Conservation (phyloP, 1,140 invertebrate species). For the Calliopsis andreniformis region DNA sequence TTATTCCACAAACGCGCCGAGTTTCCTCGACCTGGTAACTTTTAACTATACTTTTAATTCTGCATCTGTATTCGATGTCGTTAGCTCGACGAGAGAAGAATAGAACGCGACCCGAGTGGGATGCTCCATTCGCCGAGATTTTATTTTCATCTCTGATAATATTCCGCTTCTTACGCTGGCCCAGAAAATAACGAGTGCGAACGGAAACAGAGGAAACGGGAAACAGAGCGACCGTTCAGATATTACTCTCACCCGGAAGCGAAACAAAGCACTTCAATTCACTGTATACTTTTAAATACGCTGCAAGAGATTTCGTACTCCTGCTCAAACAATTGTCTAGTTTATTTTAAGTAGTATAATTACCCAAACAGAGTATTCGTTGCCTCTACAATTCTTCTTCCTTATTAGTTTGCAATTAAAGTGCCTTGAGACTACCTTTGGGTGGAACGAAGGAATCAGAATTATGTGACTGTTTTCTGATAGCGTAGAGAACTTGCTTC, state of each 20-base stretch:
- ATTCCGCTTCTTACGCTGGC: neutral
- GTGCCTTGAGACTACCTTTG: neutral
- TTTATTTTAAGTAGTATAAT: neutral
- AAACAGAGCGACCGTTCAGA: neutral
- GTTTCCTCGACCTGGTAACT: neutral
- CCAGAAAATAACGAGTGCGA: constrained; percentile 22
- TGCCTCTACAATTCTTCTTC: neutral
- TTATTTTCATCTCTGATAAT: constrained; percentile 28
- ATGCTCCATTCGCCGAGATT: neutral
- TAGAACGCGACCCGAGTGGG: neutral
- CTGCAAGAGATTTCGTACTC: neutral
- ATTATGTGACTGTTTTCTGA: neutral
- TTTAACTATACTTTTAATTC: constrained; percentile 15
- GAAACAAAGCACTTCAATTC: constrained; percentile 3
- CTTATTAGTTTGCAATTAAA: neutral
- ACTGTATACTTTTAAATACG: neutral
- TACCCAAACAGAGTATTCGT: neutral
- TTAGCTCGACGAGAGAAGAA: neutral
- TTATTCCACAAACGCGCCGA: neutral
- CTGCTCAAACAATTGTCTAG: neutral
- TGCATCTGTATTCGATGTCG: constrained; percentile 1
- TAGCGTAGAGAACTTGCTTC: too few species aligned
- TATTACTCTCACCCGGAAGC: constrained; percentile 1
- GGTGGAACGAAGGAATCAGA: too few species aligned
- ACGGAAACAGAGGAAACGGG: neutral